Base-by-base conservation (phyloP, 2,888 invertebrate genomes). In the Deilephila elpenor region DNA sequence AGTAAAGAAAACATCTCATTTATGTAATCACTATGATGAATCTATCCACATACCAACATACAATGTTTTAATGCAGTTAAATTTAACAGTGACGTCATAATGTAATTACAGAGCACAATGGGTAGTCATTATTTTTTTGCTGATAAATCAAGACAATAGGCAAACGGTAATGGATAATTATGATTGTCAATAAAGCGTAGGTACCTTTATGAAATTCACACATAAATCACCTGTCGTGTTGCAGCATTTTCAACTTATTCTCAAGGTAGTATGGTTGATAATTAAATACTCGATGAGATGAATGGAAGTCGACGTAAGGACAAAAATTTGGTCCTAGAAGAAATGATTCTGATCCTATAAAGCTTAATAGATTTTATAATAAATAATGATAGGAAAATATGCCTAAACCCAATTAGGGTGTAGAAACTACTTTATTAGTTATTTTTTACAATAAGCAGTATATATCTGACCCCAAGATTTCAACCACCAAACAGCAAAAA, bases 91-190 rank as follows among this genome's bases (percentile, higher is more conserved):
- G 19, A 19, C n/a, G 56, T 56, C 56, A 56, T 56, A 19, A 19
- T n/a, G 56, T n/a, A 56, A 19, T 56, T 19, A 64, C 8, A 5
- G 44, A 64, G 3, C 8, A 64, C 37, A 34, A 44, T 64, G 20
- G 37, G n/a, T 64, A 64, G 37, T n/a, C n/a, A 37, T n/a, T 37
- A n/a, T 62, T 62, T 62, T n/a, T 64, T 32, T 61, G n/a, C n/a
- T 32, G 32, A 61, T 61, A 44, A 37, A 14, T 37, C 37, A 64
- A 44, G 20, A 64, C 44, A 64, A 64, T 37, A 64, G 44, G 1
- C 14, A 20, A 6, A 37, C 20, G 44, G 4, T 11, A 20, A 60
- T 25, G 5, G 5, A 56, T 25, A 60, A 29, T 60, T 60, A 14
- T 32, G 25, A 11, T 60, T 17, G 19, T 56, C 56, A 56, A 3